Percentiles rank a stretch among this genome's conserved stretches.
Conservation (phyloP, 2,797 vertebrate genomes). For the Ceyx erithaca region DNA sequence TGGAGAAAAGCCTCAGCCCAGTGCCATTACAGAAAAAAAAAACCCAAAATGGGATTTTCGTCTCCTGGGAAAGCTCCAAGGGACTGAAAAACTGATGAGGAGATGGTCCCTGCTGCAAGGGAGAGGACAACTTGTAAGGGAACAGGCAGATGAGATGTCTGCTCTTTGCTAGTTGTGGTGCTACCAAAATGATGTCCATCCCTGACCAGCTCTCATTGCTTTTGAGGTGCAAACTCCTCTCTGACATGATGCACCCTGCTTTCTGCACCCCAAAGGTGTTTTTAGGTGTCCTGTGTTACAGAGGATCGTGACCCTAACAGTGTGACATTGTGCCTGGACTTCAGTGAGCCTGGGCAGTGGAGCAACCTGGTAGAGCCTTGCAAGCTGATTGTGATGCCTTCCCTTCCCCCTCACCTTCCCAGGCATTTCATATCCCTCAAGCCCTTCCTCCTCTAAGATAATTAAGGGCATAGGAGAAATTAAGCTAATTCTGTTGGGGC, state of each 20-base stretch:
- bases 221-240: background rate
- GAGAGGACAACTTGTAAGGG: background rate
- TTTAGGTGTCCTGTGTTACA: background rate
- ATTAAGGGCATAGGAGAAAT: conserved; percentile 46
- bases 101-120: background rate
- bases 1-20: background rate
- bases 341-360: background rate
- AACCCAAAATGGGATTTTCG: accelerated
- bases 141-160: background rate
- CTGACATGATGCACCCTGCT: background rate
- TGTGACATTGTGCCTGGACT: background rate
- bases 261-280: background rate
- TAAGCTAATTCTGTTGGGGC: conserved; percentile 22
- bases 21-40: background rate
- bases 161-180: background rate
- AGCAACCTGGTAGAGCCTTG: background rate
- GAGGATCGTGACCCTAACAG: background rate
- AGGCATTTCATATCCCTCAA: background rate
- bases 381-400: background rate
- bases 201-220: background rate
- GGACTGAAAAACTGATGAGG: background rate
- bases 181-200: background rate
- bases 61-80: background rate
- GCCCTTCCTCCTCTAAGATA: conserved; percentile 1
- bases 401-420: background rate